Percentiles rank a stretch among this genome's conserved stretches.
phyloP scores from a whole-genome alignment of 2,888 invertebrate genomes.

The Plagiodera versicolora region DNA sequence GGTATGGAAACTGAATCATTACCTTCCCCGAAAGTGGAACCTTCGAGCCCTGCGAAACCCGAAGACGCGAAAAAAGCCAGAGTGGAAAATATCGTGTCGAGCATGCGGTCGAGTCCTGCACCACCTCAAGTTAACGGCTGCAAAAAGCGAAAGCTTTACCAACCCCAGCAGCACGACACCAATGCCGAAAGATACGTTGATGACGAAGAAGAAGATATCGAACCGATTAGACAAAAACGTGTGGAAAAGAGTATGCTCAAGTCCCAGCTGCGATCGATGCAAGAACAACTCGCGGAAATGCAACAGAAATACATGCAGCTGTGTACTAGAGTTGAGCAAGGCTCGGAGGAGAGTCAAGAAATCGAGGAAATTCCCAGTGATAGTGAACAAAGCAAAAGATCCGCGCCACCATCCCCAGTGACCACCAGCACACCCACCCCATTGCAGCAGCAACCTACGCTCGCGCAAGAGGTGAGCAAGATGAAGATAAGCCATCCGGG shows the following conservation, averaged over 20 bases:
- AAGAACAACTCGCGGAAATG: conserved; percentile 88
- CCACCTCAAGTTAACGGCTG: conserved; percentile 86
- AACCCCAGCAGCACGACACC: conserved; percentile 90
- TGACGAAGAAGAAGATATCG: conserved; percentile 71
- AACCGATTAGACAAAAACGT: conserved; percentile 80
- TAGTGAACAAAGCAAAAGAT: conserved; percentile 61
- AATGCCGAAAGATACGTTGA: conserved; percentile 68
- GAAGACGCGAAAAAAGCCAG: conserved; percentile 86
- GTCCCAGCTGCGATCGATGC: conserved; percentile 82
- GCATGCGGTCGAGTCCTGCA: conserved; percentile 87
- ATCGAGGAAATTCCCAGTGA: conserved; percentile 75
- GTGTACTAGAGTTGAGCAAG: conserved; percentile 82
- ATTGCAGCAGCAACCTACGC: conserved; percentile 43
- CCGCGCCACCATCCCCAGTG: conserved; percentile 60
- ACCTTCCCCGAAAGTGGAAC: conserved; percentile 60
- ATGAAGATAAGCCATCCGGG: conserved; percentile 54
- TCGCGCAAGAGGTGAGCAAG: conserved; percentile 52
- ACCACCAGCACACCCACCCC: conserved; percentile 57
- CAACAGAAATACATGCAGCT: conserved; percentile 88
- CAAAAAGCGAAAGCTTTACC: conserved; percentile 93
- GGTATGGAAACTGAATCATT: conserved; percentile 65
- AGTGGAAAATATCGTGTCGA: conserved; percentile 93
- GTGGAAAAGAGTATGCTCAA: conserved; percentile 86
- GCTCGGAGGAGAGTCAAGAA: conserved; percentile 74
- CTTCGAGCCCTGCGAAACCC: conserved; percentile 61